Evolutionary conservation across 2,888 invertebrate genomes (phyloP), one percentile per base, ranked within the genome.

Genomic region (Macrophya alboannulata): DNA sequence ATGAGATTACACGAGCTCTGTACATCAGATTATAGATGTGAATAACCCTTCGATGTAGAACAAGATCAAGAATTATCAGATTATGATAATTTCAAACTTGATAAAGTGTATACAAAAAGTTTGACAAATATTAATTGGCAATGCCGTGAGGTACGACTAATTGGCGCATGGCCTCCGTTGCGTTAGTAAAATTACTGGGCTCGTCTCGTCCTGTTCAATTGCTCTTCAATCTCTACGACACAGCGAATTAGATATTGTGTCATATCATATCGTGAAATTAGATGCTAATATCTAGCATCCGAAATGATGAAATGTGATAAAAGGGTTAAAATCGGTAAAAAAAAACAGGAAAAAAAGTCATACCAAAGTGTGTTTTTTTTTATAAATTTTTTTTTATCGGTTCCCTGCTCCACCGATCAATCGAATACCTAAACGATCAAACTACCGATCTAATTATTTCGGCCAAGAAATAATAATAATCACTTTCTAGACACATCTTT

Each of bases 221-320:
- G 0, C 40, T 71, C 40, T 40, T 3, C 31, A 71, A 37, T 71
- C 31, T 71, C 37, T 15, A 0, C 40, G 37, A n/a, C 40, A 71
- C 8, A 40, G 15, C 21, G 40, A 71, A 40, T 15, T 15, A 40
- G 71, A n/a, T 71, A 71, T 40, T 3, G n/a, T 71, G 9, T 40
- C 71, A 40, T 17, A 71, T 17, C 62, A 62, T 62, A 62, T 62
- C 62, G 25, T 62, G 62, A 62, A 62, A 62, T 25, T 31, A 25
- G 62, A 21, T 0, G 25, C 8, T 21, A 3, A 21, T 62, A 62
- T 10, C 55, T 9, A n/a, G 10, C 12, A 62, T 62, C 21, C 25
- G 21, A 62, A 21, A 12, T 25, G 21, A 31, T n/a, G 55, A 55
- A 55, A 55, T 17, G n/a, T 55, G 55, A n/a, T 6, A 8, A 55